Base-by-base conservation (phyloP, 53 echinoderm and acorn worm species). In the Echinometra lucunter region DNA sequence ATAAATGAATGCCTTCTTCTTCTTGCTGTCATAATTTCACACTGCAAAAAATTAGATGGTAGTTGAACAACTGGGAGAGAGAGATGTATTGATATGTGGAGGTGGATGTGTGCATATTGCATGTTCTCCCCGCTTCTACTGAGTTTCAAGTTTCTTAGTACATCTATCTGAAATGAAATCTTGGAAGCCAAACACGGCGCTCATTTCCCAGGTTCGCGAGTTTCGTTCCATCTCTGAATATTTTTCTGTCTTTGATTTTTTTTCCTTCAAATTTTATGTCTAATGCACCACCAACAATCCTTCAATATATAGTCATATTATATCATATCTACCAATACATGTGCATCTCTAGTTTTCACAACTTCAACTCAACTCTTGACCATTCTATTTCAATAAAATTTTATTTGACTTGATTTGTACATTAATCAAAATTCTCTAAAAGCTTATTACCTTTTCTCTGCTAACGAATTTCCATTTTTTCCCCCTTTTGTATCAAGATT, bases 91-190 rank as follows among this genome's bases (percentile, higher is more conserved):
- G 40, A 19, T 75, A 75, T 75, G 16, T 75, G 40, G 21, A 75
- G 0, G 40, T 75, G 38, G 19, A 40, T 78, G 78, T 78, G 40
- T 78, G 78, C 78, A 78, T 78, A 78, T 34, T 40, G 42, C 78
- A 42, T 78, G 78, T 78, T 21, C 78, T 78, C 38, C 21, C 38
- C 4, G 78, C 40, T 19, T 75, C 78, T 75, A 75, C 8, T 4
- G 38, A 42, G 40, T 78, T 42, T 78, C 78, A 40, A 40, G 42
- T 78, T 78, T 78, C 78, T 18, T 6, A 21, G 38, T 19, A 38
- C 78, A 38, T 78, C 78, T 38, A 38, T 78, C 78, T 38, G 78
- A 78, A 78, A 78, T 78, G 42, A 78, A 78, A 78, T 78, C 78
- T 78, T 38, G 42, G 35, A 78, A 78, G 42, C 42, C 40, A 78